Base-by-base conservation (phyloP, 2,888 invertebrate species). In the Abscondita cerata region DNA sequence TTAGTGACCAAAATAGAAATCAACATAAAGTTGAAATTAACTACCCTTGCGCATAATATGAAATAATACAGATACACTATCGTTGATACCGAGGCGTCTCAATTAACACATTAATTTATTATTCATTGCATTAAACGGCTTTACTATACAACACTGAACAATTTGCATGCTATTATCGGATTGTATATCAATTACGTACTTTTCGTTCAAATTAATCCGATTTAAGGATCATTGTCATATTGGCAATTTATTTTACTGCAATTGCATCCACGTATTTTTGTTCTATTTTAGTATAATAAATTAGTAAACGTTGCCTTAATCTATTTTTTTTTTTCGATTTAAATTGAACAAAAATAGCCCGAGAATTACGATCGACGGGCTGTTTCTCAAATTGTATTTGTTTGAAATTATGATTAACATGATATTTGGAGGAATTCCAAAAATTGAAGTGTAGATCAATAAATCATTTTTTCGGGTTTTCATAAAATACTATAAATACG, bases 31-130 rank as follows among this genome's bases (percentile, higher is more conserved):
- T 25, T 25, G 25, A 25, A 25, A 25, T 25, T 25, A 25, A 44
- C 44, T 44, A 18, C 44, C 19, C n/a, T 2, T 8, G 6, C 15
- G n/a, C 40, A 40, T 40, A 40, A 36, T 55, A 47, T 58, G 61
- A 53, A 57, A 58, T 58, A 63, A 61, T 61, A 58, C 54, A 54
- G 64, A 61, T 64, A 58, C 48, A 47, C 47, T 64, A 64, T 61
- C 64, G 61, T 57, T 19, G 63, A 51, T 48, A 55, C 52, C 63
- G 61, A 41, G 61, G 53, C 66, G 67, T 69, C 70, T 69, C 70
- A 71, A 72, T 72, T 72, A 72, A 69, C 70, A 68, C 70, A 68
- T 70, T 72, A 72, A 72, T 72, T 72, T 72, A 72, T 72, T 70
- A 71, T 71, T 70, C 70, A 68, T 67, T 70, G 64, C 52, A 59